Base-by-base conservation (phyloP, 1,140 invertebrate species). In the Sesamia nonagrioides region DNA sequence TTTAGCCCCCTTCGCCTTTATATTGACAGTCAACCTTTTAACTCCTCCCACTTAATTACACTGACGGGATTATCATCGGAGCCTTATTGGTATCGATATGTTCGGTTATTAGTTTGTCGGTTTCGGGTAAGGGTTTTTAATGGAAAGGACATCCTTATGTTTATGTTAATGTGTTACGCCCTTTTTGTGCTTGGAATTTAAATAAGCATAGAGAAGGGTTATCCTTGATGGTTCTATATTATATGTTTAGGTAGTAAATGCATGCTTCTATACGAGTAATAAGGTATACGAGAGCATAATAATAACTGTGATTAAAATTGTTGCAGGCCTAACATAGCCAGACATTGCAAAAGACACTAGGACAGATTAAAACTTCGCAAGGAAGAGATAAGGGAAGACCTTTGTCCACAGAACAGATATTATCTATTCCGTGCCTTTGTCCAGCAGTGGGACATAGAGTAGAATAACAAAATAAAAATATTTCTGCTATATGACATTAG, bases 1-100 rank as follows among this genome's bases (percentile, higher is more conserved):
- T 92, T 92, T 88, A 90, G 89, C 84, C 81, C 82, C 75, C 68
- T 54, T 40, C 52, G 61, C 61, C 71, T 79, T 73, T 86, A 90
- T 89, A 93, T 91, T 90, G 91, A 91, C 90, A 91, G 85, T 76
- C 79, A 87, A 87, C 84, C 88, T 90, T 92, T 92, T 86, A 88
- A 89, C 84, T 89, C 86, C 78, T 74, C 82, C 84, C 80, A 77
- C 80, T 89, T 91, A 90, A 91, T 91, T 90, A 89, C 87, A 85
- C 86, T 88, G 84, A 82, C 84, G 79, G 81, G 80, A 81, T 82
- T 80, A 69, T 78, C 40, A 75, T 75, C 27, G 72, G 58, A 40
- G 48, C 58, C 72, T 75, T 33, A 52, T 42, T 50, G 27, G 72
- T 75, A 75, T 75, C 56, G 56, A 75, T 75, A 61, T 50, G 42